phyloP scores from a whole-genome alignment of 92 coral and sea anemone genomes.

The Zoanthus gigantus region DNA sequence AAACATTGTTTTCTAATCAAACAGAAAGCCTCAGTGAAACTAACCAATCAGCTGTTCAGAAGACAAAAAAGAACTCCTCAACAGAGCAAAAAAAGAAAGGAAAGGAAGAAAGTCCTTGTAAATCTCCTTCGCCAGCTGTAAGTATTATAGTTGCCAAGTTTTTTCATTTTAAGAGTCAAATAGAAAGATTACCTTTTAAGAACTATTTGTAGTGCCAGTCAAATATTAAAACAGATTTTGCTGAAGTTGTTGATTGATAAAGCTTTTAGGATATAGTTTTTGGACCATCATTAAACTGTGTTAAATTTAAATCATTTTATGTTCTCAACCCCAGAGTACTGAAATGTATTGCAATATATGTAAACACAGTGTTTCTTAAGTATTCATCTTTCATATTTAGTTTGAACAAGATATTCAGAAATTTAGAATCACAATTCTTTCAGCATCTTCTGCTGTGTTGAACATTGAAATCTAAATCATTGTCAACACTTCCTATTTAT shows the following conservation, averaged over 20 bases:
- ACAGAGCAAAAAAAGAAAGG: slow-evolving; percentile 16
- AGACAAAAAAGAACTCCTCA: neutral
- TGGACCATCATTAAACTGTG: too few species aligned
- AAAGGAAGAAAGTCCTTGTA: slow-evolving; percentile 1
- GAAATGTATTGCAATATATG: too few species aligned
- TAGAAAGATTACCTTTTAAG: too few species aligned
- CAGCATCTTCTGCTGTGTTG: too few species aligned
- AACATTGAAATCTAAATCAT: neutral
- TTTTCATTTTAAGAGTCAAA: too few species aligned
- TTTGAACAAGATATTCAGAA: too few species aligned
- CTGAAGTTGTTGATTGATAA: neutral
- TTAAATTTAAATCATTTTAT: too few species aligned
- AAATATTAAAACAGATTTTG: neutral
- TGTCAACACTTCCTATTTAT: neutral
- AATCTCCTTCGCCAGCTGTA: slow-evolving; percentile 20
- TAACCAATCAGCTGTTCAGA: neutral
- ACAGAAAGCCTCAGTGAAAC: neutral
- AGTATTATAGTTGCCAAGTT: neutral
- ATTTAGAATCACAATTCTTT: too few species aligned
- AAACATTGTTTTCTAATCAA: slow-evolving; percentile 30
- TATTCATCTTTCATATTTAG: too few species aligned
- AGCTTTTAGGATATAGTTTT: too few species aligned
- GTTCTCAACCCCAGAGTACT: too few species aligned
- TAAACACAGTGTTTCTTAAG: too few species aligned
- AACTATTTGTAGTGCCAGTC: neutral